Evolutionary conservation across 2,888 invertebrate genomes (phyloP).

Genomic region (Trichogramma evanescens): DNA sequence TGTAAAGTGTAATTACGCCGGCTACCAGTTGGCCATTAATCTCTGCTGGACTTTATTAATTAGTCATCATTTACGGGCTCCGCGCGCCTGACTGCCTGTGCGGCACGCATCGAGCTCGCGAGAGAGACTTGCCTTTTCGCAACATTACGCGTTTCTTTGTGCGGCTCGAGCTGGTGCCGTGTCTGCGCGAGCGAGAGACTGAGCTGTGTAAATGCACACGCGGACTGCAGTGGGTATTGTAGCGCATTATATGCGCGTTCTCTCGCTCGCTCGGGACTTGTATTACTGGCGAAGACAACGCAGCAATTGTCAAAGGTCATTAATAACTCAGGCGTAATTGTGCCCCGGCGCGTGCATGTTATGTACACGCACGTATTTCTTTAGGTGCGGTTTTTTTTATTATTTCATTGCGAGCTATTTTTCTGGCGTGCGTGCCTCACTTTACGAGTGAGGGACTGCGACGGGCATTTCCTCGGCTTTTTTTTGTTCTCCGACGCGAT

Average conservation of each 20-base stretch:
- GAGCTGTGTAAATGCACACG: not conserved
- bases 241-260: no score
- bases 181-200: no score
- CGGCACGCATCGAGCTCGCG: not conserved
- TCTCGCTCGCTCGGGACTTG: no score
- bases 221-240: not conserved
- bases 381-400: no score
- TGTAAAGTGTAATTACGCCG: slow-evolving; percentile 25
- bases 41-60: slow-evolving; percentile 29
- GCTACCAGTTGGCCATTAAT: slow-evolving; percentile 26
- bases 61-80: slow-evolving; percentile 22
- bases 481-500: not conserved
- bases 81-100: not conserved
- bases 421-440: no score
- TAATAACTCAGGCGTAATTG: slow-evolving; percentile 6
- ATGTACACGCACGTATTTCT: not conserved
- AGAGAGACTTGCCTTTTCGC: no score
- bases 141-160: no score
- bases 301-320: slow-evolving; percentile 11
- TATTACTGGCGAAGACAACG: no score
- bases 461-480: not conserved
- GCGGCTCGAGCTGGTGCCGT: no score
- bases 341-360: not conserved
- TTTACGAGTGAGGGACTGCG: not conserved
- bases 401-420: no score